phyloP scores from a whole-genome alignment of 1,140 invertebrate genomes.

The Tenebrio molitor region DNA sequence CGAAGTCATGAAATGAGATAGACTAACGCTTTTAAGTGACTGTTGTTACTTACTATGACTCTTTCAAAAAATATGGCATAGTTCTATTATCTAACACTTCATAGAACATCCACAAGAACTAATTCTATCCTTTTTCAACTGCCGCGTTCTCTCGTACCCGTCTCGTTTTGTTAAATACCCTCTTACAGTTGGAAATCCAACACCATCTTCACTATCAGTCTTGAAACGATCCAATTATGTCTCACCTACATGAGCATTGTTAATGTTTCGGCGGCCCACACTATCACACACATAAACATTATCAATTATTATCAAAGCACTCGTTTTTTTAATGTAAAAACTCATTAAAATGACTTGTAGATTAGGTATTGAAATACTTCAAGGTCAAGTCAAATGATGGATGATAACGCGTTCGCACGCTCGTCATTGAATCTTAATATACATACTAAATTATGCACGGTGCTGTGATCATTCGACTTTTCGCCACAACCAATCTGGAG shows the following conservation, averaged over 20 bases:
- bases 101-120: no score
- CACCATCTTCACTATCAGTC: background rate
- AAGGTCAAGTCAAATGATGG: constrained; percentile 29
- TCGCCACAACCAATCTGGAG: constrained; percentile 85
- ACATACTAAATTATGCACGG: constrained; percentile 79
- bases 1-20: no score
- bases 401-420: constrained; percentile 3
- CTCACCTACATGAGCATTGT: constrained; percentile 3
- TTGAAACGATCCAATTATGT: background rate
- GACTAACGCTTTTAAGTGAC: no score
- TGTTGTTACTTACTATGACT: no score
- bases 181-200: background rate
- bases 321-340: constrained; percentile 6
- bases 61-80: no score
- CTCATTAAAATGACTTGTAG: constrained; percentile 2
- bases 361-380: constrained; percentile 8
- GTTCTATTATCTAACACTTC: no score
- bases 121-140: no score
- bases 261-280: background rate
- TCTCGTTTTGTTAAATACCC: background rate
- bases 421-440: constrained; percentile 4
- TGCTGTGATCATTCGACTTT: constrained; percentile 82
- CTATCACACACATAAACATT: background rate
- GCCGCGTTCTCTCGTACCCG: no score
- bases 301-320: background rate